Evolutionary conservation across 2,113 vertebrate genomes (phyloP).

Genomic region (Delphinapterus leucas): DNA sequence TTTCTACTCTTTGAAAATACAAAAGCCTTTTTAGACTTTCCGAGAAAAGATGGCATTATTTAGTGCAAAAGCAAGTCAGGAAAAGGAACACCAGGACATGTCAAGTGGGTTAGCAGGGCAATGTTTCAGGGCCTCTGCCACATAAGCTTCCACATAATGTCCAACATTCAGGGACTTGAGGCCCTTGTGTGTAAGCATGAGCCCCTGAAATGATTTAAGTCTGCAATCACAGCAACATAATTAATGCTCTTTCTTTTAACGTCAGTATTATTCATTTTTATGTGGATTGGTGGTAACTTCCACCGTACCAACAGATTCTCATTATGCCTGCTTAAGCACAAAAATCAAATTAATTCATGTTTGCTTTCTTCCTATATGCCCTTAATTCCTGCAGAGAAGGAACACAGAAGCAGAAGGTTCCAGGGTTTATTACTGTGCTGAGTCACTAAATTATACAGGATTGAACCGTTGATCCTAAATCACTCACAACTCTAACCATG

Average conservation of each 20-base stretch:
- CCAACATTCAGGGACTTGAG: background rate
- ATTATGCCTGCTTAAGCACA: slow-evolving; percentile 80
- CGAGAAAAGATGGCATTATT: background rate
- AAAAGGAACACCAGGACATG: background rate
- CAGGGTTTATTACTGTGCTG: slow-evolving; percentile 66
- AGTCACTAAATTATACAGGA: slow-evolving; percentile 62
- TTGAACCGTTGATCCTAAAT: background rate
- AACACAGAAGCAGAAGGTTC: slow-evolving; percentile 40
- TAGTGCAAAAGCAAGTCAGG: background rate
- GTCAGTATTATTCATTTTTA: slow-evolving; percentile 81
- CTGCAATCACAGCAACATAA: slow-evolving; percentile 54
- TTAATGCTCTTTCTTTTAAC: slow-evolving; percentile 74
- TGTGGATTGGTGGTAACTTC: slow-evolving; percentile 80
- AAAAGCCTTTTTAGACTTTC: background rate
- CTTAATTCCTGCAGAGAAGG: slow-evolving; percentile 44
- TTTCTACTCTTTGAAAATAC: background rate
- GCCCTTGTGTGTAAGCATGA: background rate
- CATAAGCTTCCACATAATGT: accelerated
- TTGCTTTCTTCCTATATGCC: slow-evolving; percentile 71
- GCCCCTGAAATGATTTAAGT: slow-evolving; percentile 47
- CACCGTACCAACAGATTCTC: slow-evolving; percentile 80
- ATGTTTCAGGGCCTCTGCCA: background rate
- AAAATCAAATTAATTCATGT: slow-evolving; percentile 82
- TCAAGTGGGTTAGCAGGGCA: background rate
- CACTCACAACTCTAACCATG: background rate